Base-by-base conservation (phyloP, 2,113 vertebrate genomes). In the Siphamia tubifer region DNA sequence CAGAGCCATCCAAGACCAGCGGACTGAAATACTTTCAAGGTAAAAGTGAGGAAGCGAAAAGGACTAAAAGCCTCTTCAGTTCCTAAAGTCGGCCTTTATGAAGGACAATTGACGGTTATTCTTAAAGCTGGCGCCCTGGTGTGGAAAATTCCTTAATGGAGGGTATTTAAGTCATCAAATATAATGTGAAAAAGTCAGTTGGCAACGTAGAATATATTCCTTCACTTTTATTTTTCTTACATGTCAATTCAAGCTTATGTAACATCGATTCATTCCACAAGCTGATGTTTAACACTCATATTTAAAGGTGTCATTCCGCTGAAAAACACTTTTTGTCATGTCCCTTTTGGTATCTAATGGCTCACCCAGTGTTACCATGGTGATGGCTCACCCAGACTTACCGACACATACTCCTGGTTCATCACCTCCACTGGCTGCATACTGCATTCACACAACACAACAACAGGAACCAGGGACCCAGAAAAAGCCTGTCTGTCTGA, bases 21-120 rank as follows among this genome's bases (percentile, higher is more conserved):
- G 19, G 40, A 76, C 54, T 63, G 68, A 81, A 81, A 79, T 63
- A 76, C 43, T 48, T 56, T 57, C 8, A 27, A 70, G 53, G 68
- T 65, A 36, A 12, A 58, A 75, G 42, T 54, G 24, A 25, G 48
- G 20, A 60, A 35, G 49, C n/a, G 64, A 17, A 67, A 74, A 43
- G 45, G 35, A 43, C 51, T 23, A 10, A 38, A 60, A 60, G n/a
- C n/a, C 40, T 15, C 8, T 34, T 30, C 9, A 15, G 6, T 54
- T 62, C 40, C 32, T 35, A 10, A 44, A 34, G 32, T 40, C n/a
- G 42, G 47, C 23, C 23, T 51, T 68, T 17, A 43, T 49, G 35
- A 52, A 56, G 16, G 55, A 23, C 40, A 32, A 16, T 20, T 58
- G 15, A 27, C 42, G 40, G 42, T 66, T 13, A 64, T 34, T 56